Base-by-base conservation (phyloP, 2,888 invertebrate species). In the Buathra laborator region DNA sequence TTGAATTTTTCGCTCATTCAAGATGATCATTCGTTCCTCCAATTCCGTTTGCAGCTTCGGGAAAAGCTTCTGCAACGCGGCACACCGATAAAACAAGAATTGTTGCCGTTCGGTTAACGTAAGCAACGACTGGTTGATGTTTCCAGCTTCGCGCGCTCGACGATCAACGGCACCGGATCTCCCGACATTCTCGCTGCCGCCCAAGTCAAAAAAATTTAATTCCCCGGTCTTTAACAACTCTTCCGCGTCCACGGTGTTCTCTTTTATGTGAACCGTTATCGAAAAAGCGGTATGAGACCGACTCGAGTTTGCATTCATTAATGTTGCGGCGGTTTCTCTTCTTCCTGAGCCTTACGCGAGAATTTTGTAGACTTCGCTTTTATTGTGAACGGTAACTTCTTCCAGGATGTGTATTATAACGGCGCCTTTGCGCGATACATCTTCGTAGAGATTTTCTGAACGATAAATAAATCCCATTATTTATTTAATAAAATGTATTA, bases 151-250 rank as follows among this genome's bases (percentile, higher is more conserved):
- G 9, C 99, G 94, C 0, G 99, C 99, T 7, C 98, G 96, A 91
- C 97, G 97, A 90, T 99, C 99, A 53, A 96, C 95, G 0, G 99
- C 98, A 5, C 99, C 99, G 0, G 99, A 99, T 90, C 98, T 96
- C n/a, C 98, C 97, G 88, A 99, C 98, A 94, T 99, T 99, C 94
- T 99, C 99, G 81, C 98, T 98, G 0, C 99, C 99, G 0, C 99
- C 99, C 90, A 99, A 95, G 95, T 99, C 99, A 0, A 99, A 99
- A 87, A 99, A 95, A 95, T 99, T 98, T n/a, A 99, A 95, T 93
- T 99, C 99, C 0, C 99, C 99, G 67, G 97, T 98, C 94, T 98
- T 99, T 10, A 99, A 94, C 85, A 99, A 95, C 92, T 99, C 98
- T 92, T 99, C 98, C 3, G 98, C 99, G 19, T 98, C 97, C 0